A percentile compares a stretch with the other conserved stretches of the same genome.
Evolutionary conservation across 2,113 vertebrate genomes (phyloP).

Genomic region (Heloderma charlesbogerti): DNA sequence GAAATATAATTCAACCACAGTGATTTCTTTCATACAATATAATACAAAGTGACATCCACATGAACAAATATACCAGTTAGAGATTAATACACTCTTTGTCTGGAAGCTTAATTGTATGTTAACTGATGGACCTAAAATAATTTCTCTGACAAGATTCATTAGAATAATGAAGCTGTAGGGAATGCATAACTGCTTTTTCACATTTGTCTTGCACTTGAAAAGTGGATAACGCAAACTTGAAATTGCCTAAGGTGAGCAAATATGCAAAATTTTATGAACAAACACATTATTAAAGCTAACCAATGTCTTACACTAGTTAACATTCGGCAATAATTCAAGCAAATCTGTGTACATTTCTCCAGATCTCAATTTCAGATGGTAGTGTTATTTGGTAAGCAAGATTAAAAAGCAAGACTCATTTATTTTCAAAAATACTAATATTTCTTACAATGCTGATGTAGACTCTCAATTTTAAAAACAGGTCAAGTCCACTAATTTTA

Average conservation of each 20-base stretch:
- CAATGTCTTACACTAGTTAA: constrained; percentile 18
- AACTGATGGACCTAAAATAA: constrained; percentile 31
- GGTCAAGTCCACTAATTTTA: not conserved
- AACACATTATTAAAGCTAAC: constrained; percentile 24
- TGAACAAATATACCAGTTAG: not conserved
- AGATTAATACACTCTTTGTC: constrained; percentile 3
- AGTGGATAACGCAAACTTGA: constrained; percentile 18
- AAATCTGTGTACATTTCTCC: constrained; percentile 2
- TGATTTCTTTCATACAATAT: constrained; percentile 2
- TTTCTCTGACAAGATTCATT: constrained; percentile 50
- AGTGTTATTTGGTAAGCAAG: constrained; percentile 1
- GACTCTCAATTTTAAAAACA: not conserved
- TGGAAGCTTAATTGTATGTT: constrained; percentile 7
- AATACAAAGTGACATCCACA: not conserved
- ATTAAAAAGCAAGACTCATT: constrained; percentile 5
- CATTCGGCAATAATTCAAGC: not conserved
- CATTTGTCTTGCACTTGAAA: constrained; percentile 13
- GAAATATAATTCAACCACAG: not conserved
- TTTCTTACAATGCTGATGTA: not conserved
- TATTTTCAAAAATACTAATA: not conserved
- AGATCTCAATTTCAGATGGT: not conserved
- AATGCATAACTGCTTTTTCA: not conserved
- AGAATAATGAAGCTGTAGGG: constrained; percentile 40
- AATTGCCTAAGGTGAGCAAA: constrained; percentile 44
- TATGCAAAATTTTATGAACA: constrained; percentile 8